Percentiles rank a stretch among this genome's conserved stretches.
phyloP scores from a whole-genome alignment of 1,140 invertebrate species.

The Brevipalpus yothersi region DNA sequence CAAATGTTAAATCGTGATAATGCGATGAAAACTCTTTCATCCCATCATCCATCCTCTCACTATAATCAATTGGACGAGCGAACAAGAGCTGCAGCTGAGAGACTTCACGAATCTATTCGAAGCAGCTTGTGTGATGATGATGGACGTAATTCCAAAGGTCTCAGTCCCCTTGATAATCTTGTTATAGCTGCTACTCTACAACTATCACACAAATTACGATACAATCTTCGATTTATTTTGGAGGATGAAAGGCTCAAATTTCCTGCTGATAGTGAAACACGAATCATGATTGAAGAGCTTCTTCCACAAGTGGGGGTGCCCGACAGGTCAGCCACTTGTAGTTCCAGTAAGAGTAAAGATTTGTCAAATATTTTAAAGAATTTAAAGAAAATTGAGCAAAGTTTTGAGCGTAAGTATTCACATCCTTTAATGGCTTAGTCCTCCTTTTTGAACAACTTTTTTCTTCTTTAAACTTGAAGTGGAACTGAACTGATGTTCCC shows the following conservation, averaged over 20 bases:
- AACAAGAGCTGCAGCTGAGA: background rate
- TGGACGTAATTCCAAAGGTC: background rate
- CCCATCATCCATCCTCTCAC: background rate
- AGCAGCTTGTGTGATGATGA: background rate
- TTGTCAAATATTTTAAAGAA: constrained; percentile 31
- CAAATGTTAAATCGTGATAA: background rate
- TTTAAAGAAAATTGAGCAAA: constrained; percentile 31
- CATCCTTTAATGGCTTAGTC: background rate
- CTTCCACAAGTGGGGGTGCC: constrained; percentile 15
- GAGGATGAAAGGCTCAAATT: constrained; percentile 18
- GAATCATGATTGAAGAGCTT: constrained; percentile 19
- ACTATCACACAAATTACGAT: constrained; percentile 29
- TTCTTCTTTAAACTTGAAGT: background rate
- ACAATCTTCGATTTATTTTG: constrained; percentile 17
- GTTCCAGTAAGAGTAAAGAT: constrained; percentile 19
- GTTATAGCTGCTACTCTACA: constrained; percentile 32
- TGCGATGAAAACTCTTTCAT: background rate
- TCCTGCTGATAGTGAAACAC: constrained; percentile 17
- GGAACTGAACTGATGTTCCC: background rate
- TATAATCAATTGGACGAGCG: background rate
- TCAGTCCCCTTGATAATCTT: constrained; percentile 23
- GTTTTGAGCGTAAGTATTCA: constrained; percentile 24
- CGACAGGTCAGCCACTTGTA: background rate
- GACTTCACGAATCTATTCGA: background rate
- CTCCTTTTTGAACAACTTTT: background rate